Evolutionary conservation across 1,140 invertebrate species (phyloP), one percentile per base, ranked within the genome.

Genomic region (Drosophila sulfurigaster): DNA sequence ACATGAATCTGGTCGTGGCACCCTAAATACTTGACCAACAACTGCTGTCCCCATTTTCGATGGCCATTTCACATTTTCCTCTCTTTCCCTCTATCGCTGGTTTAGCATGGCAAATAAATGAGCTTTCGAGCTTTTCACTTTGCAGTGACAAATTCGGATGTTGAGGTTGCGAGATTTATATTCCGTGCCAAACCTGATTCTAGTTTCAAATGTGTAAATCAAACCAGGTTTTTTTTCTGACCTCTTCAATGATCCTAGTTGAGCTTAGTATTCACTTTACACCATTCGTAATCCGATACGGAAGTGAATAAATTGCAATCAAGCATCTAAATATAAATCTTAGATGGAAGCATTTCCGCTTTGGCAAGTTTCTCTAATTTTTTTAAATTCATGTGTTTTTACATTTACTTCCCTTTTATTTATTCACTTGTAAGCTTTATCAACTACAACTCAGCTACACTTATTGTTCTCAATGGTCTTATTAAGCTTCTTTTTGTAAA

Each of bases 221-320:
- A 13, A 43, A 13, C 2, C 41, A 43, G 5, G 41, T 43, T 13
- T 43, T 13, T 13, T 13, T n/a, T n/a, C n/a, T n/a, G 11, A 43
- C 11, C 11, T 1, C 11, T 43, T 4, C n/a, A 43, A n/a, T 43
- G 38, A 41, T 41, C 38, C 38, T 3, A 41, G 1, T 41, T 7
- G 38, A 41, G 38, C 38, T 41, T 35, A n/a, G 2, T 35, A 54
- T 54, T 32, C 35, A 13, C 32, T 1, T 35, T 15, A 56, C 32
- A 16, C 10, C 38, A 16, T 13, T 3, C 28, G 6, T 16, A 35
- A 38, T 20, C 2, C 3, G 41, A 20, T 41, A 20, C 54, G 54
- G 54, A 57, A 57, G 35, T 8, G 16, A 57, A 16, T 41, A 41
- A 41, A 57, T 41, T 57, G 54, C 32, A 35, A 56, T 38, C 52